A percentile compares a stretch with the other conserved stretches of the same genome.
These are phyloP conservation scores for Orchesella cincta DNA, from an alignment of 1,140 invertebrate species.

Conservation along the genomic window DNA sequence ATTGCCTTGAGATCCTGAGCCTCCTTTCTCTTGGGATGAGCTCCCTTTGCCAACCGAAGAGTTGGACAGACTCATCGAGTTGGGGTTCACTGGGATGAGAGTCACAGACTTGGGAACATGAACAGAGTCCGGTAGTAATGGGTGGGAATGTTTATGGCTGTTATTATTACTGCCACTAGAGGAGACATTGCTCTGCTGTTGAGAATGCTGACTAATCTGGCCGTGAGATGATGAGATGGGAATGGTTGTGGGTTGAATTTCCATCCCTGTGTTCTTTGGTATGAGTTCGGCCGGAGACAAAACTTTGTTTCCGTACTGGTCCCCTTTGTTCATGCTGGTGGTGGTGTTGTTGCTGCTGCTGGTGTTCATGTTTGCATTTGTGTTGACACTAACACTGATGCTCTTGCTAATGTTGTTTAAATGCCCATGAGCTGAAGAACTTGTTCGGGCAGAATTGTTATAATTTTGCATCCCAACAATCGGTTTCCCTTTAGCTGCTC, in stretches of 20 bases:
- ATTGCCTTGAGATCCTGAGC: neutral
- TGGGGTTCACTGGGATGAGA: conserved; percentile 50
- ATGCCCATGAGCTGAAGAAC: conserved; percentile 11
- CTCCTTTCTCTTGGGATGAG: conserved; percentile 7
- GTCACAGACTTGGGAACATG: conserved; percentile 51
- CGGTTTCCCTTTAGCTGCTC: conserved; percentile 25
- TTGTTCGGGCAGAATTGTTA: conserved; percentile 36
- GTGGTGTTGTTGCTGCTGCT: conserved; percentile 31
- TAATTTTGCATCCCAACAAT: conserved; percentile 24
- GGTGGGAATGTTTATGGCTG: conserved; percentile 32
- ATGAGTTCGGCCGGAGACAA: conserved; percentile 23
- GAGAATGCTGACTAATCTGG: conserved; percentile 21
- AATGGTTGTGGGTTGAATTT: conserved; percentile 38
- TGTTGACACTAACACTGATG: conserved; percentile 35
- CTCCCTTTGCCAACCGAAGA: neutral
- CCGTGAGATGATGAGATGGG: neutral
- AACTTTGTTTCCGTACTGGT: conserved; percentile 14
- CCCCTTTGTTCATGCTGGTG: conserved; percentile 1
- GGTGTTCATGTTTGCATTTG: conserved; percentile 31
- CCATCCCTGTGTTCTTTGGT: conserved; percentile 35
- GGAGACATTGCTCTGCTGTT: neutral
- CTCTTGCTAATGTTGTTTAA: conserved; percentile 39
- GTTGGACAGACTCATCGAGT: neutral
- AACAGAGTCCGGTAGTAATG: conserved; percentile 47
- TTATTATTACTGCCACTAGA: neutral